Percentiles rank a stretch among this genome's conserved stretches.
Evolutionary conservation across 2,797 vertebrate species (phyloP).

Genomic region (Erithacus rubecula): DNA sequence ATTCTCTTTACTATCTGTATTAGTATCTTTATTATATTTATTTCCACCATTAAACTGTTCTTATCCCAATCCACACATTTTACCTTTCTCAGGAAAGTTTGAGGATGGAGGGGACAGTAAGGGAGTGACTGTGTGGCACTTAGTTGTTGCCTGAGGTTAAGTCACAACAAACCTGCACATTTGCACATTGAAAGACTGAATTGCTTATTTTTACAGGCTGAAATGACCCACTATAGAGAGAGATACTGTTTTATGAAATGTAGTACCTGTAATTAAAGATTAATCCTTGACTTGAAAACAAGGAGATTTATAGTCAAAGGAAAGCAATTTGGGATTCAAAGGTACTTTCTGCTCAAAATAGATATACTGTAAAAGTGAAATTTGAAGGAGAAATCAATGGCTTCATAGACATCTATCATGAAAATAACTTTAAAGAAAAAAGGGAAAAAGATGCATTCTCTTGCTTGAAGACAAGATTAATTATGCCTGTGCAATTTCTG

Average conservation of each 20-base stretch:
- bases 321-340: background rate
- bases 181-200: background rate
- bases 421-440: background rate
- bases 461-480: background rate
- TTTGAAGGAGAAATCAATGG: background rate
- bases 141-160: background rate
- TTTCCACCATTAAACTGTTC: background rate
- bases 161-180: background rate
- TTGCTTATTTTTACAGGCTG: background rate
- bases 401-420: background rate
- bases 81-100: background rate
- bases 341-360: background rate
- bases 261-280: background rate
- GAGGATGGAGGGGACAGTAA: background rate
- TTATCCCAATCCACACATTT: background rate
- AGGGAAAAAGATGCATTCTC: background rate
- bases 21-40: background rate
- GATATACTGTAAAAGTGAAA: background rate
- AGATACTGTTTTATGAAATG: background rate
- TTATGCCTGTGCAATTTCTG: background rate
- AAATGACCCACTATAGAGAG: background rate
- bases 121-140: rapidly evolving
- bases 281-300: background rate
- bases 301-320: background rate
- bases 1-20: background rate